These are phyloP conservation scores for Tetramorium parvispinum DNA, from an alignment of 1,140 invertebrate genomes.

Conservation along the genomic window DNA sequence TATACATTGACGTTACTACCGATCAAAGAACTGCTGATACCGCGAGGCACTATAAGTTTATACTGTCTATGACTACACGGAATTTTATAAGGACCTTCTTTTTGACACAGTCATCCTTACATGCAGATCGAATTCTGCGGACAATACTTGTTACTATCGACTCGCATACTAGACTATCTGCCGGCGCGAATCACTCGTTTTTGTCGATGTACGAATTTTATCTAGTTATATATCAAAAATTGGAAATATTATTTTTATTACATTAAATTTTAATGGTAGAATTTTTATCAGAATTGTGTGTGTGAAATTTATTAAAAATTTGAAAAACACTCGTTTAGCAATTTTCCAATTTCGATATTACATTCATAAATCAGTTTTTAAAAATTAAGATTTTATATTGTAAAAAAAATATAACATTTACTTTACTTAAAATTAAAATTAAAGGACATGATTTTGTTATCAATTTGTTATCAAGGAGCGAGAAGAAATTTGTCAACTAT, in stretches of 20 bases:
- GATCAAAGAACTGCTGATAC: constrained; percentile 48
- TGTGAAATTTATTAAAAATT: not conserved
- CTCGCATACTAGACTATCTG: not conserved
- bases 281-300: not conserved
- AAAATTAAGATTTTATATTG: not conserved
- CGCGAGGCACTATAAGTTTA: constrained; percentile 34
- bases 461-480: not conserved
- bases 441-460: not conserved
- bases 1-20: constrained; percentile 42
- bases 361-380: not conserved
- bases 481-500: not conserved
- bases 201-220: not conserved
- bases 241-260: not conserved
- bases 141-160: constrained; percentile 1
- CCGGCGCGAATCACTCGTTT: not conserved
- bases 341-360: not conserved
- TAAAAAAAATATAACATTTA: constrained; percentile 5
- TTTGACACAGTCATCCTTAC: constrained; percentile 42
- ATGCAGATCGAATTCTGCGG: constrained; percentile 32
- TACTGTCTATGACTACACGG: constrained; percentile 28
- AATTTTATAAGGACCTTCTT: constrained; percentile 26
- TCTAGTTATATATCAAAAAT: not conserved
- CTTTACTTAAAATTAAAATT: not conserved
- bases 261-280: not conserved
- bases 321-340: not conserved